Percentiles rank a stretch among this genome's conserved stretches.
Conservation (phyloP, 2,888 invertebrate genomes). For the Machimus rusticus region DNA sequence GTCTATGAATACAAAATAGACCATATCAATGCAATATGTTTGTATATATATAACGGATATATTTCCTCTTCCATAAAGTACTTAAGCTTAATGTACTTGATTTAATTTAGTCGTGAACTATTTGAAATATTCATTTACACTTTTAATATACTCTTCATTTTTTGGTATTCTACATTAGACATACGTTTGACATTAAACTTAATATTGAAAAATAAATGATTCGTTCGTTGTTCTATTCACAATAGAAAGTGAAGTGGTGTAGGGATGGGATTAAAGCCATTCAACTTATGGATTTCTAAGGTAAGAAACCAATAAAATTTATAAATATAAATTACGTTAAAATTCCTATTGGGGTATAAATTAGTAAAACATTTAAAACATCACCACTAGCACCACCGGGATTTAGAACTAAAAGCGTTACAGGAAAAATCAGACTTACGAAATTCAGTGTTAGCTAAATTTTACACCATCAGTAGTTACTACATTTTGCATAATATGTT, state of each 20-base stretch:
- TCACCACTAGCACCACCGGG: background rate
- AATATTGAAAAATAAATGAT: background rate
- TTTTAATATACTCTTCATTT: background rate
- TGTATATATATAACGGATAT: background rate
- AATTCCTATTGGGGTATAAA: background rate
- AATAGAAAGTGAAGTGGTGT: background rate
- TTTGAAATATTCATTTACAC: background rate
- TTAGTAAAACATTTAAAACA: background rate
- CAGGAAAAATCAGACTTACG: background rate
- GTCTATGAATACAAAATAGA: slow-evolving; percentile 47
- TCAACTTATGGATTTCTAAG: background rate
- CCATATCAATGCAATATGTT: slow-evolving; percentile 2
- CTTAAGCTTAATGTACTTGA: background rate
- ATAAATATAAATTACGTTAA: background rate
- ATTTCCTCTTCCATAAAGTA: background rate
- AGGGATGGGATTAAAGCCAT: background rate
- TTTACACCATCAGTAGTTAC: background rate
- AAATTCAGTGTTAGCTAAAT: background rate
- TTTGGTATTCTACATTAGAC: background rate
- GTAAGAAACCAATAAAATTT: background rate
- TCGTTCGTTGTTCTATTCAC: slow-evolving; percentile 31
- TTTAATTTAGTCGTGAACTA: background rate
- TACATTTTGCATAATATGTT: background rate
- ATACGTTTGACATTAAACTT: background rate
- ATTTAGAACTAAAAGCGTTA: background rate